A percentile compares a stretch with the other conserved stretches of the same genome.
Conservation (phyloP, 1,140 invertebrate species). For the Babylonia areolata region DNA sequence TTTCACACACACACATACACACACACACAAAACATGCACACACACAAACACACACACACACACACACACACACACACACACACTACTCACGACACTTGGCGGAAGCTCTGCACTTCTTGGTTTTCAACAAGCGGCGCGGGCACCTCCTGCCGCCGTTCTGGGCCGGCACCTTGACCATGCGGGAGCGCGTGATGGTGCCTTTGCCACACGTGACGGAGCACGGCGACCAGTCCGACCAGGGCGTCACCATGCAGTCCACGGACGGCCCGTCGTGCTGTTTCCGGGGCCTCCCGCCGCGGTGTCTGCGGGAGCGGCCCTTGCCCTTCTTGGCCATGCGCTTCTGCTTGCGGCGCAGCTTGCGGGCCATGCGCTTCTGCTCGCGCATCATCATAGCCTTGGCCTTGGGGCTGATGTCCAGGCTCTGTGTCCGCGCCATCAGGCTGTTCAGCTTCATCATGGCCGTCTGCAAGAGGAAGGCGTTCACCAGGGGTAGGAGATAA, state of each 20-base stretch:
- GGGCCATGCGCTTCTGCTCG: constrained; percentile 42
- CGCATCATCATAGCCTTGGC: constrained; percentile 39
- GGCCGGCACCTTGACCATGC: constrained; percentile 65
- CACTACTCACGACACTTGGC: constrained; percentile 63
- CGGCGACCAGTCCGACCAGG: constrained; percentile 73
- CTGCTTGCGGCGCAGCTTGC: constrained; percentile 44
- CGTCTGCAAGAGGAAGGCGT: not conserved
- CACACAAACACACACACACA: too few species aligned
- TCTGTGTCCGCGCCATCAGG: constrained; percentile 50
- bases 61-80: too few species aligned
- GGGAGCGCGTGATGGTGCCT: constrained; percentile 50
- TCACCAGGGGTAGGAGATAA: too few species aligned
- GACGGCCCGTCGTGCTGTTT: constrained; percentile 40
- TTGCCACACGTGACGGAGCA: constrained; percentile 74
- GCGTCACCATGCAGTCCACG: constrained; percentile 71
- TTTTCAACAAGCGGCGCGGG: constrained; percentile 62
- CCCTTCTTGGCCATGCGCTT: constrained; percentile 26
- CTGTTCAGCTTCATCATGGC: constrained; percentile 52
- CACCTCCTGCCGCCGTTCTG: constrained; percentile 68
- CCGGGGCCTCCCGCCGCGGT: constrained; percentile 29
- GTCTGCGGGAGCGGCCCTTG: not conserved
- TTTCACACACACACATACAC: too few species aligned
- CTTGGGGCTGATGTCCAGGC: constrained; percentile 42
- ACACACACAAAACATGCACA: too few species aligned
- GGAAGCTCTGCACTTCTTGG: constrained; percentile 59